Conservation (phyloP, 2,113 vertebrate species). For the Chamaetylas fuelleborni region DNA sequence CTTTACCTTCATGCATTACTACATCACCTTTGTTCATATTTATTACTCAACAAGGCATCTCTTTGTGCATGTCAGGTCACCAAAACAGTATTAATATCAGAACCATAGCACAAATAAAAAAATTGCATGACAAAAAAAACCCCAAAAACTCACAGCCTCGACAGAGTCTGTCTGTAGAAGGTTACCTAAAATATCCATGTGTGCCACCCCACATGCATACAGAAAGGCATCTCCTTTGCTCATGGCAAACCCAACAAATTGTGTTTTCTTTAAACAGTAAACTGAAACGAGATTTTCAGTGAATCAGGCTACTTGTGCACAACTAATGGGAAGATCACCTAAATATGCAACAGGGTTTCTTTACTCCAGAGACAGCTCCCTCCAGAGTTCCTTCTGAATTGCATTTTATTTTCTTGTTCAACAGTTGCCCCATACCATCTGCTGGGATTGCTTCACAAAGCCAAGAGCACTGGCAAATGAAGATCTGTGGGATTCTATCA, state of each 20-base stretch:
- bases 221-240: neutral
- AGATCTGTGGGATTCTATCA: neutral
- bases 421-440: neutral
- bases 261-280: neutral
- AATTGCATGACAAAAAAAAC: neutral
- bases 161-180: neutral
- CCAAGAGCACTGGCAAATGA: neutral
- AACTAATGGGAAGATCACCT: neutral
- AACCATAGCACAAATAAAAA: neutral
- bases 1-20: neutral
- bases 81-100: neutral
- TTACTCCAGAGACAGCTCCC: neutral
- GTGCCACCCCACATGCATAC: neutral
- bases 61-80: neutral
- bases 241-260: neutral
- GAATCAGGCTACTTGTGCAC: neutral
- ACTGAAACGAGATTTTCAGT: neutral
- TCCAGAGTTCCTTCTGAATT: neutral
- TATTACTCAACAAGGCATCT: neutral
- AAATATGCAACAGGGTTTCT: neutral
- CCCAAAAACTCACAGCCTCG: fast-evolving
- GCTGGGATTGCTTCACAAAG: neutral
- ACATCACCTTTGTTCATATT: neutral
- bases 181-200: neutral
- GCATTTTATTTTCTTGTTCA: neutral